Conservation (phyloP, 2,797 vertebrate genomes). For the Sebastes minor region DNA sequence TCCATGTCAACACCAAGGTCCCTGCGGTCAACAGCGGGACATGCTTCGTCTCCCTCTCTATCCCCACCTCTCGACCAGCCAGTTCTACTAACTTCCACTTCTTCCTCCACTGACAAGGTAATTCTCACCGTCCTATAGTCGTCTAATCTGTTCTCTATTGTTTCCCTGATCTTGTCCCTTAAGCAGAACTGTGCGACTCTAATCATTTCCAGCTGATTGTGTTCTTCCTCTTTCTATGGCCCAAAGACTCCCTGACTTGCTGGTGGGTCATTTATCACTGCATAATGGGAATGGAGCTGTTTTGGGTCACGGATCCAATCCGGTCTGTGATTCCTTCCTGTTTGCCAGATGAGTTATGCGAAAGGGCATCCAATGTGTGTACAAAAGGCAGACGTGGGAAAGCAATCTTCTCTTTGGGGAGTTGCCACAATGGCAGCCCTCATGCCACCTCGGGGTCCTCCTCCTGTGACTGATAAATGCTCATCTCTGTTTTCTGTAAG, state of each 20-base stretch:
- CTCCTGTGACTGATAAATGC: slow-evolving; percentile 54
- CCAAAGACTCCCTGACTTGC: slow-evolving; percentile 57
- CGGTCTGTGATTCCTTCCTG: slow-evolving; percentile 70
- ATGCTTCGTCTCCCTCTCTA: slow-evolving; percentile 26
- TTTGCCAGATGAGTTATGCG: slow-evolving; percentile 71
- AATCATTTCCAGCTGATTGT: slow-evolving; percentile 64
- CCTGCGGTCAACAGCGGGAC: slow-evolving; percentile 27
- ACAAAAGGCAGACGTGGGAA: slow-evolving; percentile 61
- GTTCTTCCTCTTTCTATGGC: slow-evolving; percentile 46
- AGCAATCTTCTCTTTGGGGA: slow-evolving; percentile 45
- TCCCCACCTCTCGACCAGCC: slow-evolving; percentile 9
- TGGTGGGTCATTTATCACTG: slow-evolving; percentile 70
- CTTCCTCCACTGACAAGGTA: slow-evolving; percentile 26
- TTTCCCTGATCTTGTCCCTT: slow-evolving; percentile 46
- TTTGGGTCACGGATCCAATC: slow-evolving; percentile 69
- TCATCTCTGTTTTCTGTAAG: slow-evolving; percentile 52
- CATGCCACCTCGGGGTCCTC: slow-evolving; percentile 47
- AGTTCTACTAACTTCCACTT: not conserved
- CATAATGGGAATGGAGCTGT: slow-evolving; percentile 68
- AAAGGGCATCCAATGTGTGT: slow-evolving; percentile 56
- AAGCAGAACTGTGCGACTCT: slow-evolving; percentile 53
- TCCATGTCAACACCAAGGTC: slow-evolving; percentile 50
- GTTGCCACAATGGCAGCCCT: slow-evolving; percentile 38
- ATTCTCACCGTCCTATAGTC: slow-evolving; percentile 24
- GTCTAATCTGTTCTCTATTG: slow-evolving; percentile 37